These are phyloP conservation scores for Semaprochilodus insignis DNA, from an alignment of 2,797 vertebrate genomes.

Conservation along the genomic window DNA sequence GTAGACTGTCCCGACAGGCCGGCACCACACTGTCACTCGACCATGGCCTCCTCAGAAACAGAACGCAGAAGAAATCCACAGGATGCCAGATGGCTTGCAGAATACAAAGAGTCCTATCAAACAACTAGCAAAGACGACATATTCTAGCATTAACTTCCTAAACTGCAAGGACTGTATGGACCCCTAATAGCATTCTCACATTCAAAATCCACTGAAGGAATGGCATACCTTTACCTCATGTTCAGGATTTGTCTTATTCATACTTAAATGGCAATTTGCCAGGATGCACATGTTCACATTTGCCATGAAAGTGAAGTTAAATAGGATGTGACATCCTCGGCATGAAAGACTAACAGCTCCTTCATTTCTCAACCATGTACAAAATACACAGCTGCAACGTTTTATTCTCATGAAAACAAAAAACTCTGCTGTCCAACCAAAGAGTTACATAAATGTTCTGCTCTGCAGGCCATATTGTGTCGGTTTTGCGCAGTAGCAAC, in stretches of 20 bases:
- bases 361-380: background rate
- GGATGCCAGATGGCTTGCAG: background rate
- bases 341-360: background rate
- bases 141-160: background rate
- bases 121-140: background rate
- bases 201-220: background rate
- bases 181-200: too few relatives aligned
- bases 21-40: slow-evolving; percentile 8
- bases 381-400: background rate
- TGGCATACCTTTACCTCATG: background rate
- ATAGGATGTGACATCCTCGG: background rate
- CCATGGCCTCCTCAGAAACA: background rate
- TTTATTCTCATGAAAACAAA: too few relatives aligned
- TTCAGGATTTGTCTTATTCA: background rate
- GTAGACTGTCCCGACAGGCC: background rate
- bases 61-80: background rate
- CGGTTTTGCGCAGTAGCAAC: too few relatives aligned
- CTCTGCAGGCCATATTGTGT: too few relatives aligned
- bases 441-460: too few relatives aligned
- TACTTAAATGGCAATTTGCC: background rate
- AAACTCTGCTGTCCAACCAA: too few relatives aligned
- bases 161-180: background rate
- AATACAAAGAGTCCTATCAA: background rate
- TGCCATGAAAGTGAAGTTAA: background rate
- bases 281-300: background rate